phyloP scores from a whole-genome alignment of 1,140 invertebrate species.

The Lepeophtheirus salmonis region DNA sequence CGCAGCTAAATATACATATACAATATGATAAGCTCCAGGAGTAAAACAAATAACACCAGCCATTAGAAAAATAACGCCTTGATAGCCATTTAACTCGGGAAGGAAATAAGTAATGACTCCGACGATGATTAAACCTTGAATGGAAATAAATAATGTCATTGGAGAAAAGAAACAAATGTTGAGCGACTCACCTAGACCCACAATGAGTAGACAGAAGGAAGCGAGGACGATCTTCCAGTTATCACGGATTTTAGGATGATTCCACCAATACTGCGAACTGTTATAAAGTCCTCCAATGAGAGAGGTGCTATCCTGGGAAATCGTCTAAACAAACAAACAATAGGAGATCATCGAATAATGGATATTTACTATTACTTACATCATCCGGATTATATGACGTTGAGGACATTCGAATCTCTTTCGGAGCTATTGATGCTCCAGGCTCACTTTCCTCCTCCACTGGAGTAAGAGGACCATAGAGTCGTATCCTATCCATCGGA shows the following conservation, averaged over 20 bases:
- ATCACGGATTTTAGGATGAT: constrained; percentile 58
- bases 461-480: too few species aligned
- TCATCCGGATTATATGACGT: too few species aligned
- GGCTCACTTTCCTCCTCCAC: too few species aligned
- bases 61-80: constrained; percentile 57
- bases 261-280: constrained; percentile 38
- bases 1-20: constrained; percentile 61
- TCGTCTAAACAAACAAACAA: constrained; percentile 41
- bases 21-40: constrained; percentile 57
- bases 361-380: too few species aligned
- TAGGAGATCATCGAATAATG: too few species aligned
- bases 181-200: constrained; percentile 49
- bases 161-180: too few species aligned
- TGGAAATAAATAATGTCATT: constrained; percentile 21
- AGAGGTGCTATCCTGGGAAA: constrained; percentile 55
- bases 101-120: constrained; percentile 43
- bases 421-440: too few species aligned
- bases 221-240: constrained; percentile 65
- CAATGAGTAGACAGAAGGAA: constrained; percentile 47
- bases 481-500: too few species aligned
- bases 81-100: constrained; percentile 42
- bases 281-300: constrained; percentile 43
- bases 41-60: constrained; percentile 44
- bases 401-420: too few species aligned
- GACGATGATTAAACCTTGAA: constrained; percentile 38